Percentiles rank a stretch among this genome's conserved stretches.
These are phyloP conservation scores for Actenoides hombroni DNA, from an alignment of 2,113 vertebrate species.

Conservation along the genomic window DNA sequence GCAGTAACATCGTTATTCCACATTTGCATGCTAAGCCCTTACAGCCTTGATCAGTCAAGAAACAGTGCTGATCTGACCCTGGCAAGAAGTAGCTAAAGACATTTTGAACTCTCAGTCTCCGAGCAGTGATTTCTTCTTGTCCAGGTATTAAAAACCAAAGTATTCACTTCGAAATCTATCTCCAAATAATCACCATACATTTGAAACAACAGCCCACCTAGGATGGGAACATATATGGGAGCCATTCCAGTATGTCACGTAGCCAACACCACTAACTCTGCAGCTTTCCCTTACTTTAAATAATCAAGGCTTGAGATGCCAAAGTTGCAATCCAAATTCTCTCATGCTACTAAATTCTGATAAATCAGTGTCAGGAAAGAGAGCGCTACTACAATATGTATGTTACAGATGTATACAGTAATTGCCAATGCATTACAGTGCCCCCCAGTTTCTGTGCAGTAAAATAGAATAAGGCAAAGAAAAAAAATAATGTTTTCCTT, in stretches of 20 bases:
- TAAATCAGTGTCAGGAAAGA: not conserved
- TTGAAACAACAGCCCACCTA: not conserved
- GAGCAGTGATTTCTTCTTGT: not conserved
- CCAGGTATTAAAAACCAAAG: not conserved
- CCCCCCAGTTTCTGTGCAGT: not conserved
- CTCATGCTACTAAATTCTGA: not conserved
- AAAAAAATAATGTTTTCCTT: not conserved
- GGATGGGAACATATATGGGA: not conserved
- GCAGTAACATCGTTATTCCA: not conserved
- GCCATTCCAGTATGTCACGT: not conserved
- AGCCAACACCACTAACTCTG: not conserved
- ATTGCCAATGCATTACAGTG: not conserved
- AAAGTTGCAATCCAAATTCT: not conserved
- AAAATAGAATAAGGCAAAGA: not conserved
- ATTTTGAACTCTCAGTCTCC: not conserved
- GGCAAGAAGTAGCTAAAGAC: not conserved
- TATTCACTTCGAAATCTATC: not conserved
- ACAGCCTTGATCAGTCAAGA: not conserved
- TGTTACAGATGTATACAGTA: not conserved
- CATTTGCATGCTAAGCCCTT: not conserved
- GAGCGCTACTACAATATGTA: not conserved
- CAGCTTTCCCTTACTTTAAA: not conserved
- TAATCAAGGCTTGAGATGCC: not conserved
- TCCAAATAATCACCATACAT: not conserved
- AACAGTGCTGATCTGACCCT: not conserved